Evolutionary conservation across 2,888 invertebrate species (phyloP), one percentile per base, ranked within the genome.

Genomic region (Phaedon cochleariae): DNA sequence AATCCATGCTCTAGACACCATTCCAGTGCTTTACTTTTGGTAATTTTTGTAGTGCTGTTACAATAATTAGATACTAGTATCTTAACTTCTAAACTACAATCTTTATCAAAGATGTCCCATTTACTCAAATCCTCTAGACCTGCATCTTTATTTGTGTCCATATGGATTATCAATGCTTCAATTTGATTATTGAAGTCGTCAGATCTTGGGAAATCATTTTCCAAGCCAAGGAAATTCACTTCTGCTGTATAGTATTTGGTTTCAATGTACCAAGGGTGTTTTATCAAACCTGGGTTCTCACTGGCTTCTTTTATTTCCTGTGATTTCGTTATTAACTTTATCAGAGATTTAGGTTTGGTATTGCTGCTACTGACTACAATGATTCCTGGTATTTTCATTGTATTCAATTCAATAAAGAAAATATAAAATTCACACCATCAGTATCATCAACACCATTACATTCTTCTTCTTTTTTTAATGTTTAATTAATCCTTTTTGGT

Each of bases 181-280:
- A 90, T 85, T 59, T 80, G 79, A 46, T 84, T 79, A 10, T 84
- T 82, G 73, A 86, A 82, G 45, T 84, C 80, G 70, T 86, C 80
- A 65, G 83, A 82, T 20, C 87, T 83, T 59, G 85, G 79, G 29
- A 84, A 84, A 67, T 86, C 62, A 82, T 73, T 81, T 76, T 74
- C 85, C 55, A 88, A 81, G 0, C 86, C 82, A 74, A 88, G 87
- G 18, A 92, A 74, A 69, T 86, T 81, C 31, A 91, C 85, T 76
- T 88, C 85, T 10, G 90, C 87, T 49, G 86, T 86, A 76, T 92
- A 92, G 82, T 92, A 92, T 80, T 92, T 92, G 41, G 90, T 92
- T 70, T 89, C 87, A 65, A 92, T 87, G 67, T 85, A 84, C 88
- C 89, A 89, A 1, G 84, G 78, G 74, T 85, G 80, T 53, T 64